Percentiles rank a stretch among this genome's conserved stretches.
Evolutionary conservation across 2,797 vertebrate species (phyloP).

Genomic region (Scleropages formosus): DNA sequence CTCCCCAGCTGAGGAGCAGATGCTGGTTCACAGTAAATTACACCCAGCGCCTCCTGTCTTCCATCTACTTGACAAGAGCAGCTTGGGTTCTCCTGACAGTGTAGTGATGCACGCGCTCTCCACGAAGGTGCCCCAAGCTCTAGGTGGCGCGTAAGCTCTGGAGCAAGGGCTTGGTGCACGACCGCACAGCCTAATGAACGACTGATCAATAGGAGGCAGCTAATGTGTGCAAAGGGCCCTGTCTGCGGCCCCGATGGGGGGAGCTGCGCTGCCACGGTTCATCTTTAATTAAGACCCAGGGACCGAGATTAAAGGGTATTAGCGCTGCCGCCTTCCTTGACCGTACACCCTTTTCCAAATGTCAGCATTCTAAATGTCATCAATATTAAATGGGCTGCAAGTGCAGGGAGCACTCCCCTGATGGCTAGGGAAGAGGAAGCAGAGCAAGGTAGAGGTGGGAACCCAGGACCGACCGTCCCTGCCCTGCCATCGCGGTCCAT

Average conservation of each 20-base stretch:
- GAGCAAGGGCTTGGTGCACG: background rate
- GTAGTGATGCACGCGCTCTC: background rate
- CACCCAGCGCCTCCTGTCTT: conserved; percentile 36
- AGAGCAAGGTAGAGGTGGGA: background rate
- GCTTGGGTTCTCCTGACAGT: conserved; percentile 10
- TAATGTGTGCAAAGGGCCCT: conserved; percentile 18
- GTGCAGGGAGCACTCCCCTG: background rate
- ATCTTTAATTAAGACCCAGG: conserved; percentile 45
- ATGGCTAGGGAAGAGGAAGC: background rate
- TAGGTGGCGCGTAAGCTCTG: too few species aligned
- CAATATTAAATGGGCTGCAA: conserved; percentile 19
- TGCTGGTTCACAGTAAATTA: conserved; percentile 40
- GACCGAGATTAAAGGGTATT: conserved; percentile 46
- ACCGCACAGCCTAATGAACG: conserved; percentile 18
- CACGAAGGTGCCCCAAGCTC: background rate
- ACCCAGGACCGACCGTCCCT: background rate
- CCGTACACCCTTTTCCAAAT: conserved; percentile 42
- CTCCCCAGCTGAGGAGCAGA: conserved; percentile 31
- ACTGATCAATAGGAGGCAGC: conserved; percentile 30
- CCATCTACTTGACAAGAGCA: conserved; percentile 23
- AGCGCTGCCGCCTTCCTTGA: conserved; percentile 35
- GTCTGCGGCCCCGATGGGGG: conserved; percentile 4
- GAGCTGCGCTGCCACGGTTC: conserved; percentile 9
- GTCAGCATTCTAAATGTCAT: conserved; percentile 51
- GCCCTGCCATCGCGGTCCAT: background rate